Conservation (phyloP, 1,140 invertebrate species). For the Manduca sexta region DNA sequence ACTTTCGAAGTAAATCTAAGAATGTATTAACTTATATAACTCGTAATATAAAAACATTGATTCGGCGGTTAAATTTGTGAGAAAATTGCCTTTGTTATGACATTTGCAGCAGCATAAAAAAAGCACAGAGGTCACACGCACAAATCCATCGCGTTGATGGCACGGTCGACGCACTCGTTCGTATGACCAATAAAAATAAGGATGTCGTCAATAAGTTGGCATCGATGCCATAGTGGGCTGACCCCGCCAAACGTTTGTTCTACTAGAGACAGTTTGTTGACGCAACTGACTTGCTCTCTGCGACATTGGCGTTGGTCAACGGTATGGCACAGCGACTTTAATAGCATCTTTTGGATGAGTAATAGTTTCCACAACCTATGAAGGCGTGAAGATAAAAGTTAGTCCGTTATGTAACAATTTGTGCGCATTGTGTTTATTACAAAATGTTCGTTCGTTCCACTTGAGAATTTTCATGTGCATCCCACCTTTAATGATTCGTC, state of each 20-base stretch:
- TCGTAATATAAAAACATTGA: too few species aligned
- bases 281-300: slow-evolving; percentile 9
- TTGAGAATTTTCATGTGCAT: too few species aligned
- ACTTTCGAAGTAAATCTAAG: too few species aligned
- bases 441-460: too few species aligned
- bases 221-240: slow-evolving; percentile 51
- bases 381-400: not conserved
- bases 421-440: too few species aligned
- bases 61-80: not conserved
- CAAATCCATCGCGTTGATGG: slow-evolving; percentile 47
- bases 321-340: not conserved
- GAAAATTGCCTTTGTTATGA: not conserved
- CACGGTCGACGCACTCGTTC: slow-evolving; percentile 62
- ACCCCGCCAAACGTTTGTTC: slow-evolving; percentile 31
- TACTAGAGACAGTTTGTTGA: slow-evolving; percentile 20
- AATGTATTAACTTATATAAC: too few species aligned
- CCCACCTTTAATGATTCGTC: too few species aligned
- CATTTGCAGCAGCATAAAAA: slow-evolving; percentile 38
- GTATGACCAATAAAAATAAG: slow-evolving; percentile 67
- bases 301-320: slow-evolving; percentile 15
- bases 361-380: not conserved
- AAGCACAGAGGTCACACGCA: slow-evolving; percentile 64
- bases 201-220: slow-evolving; percentile 71
- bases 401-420: not conserved
- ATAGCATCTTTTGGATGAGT: not conserved